Evolutionary conservation across 1,140 invertebrate genomes (phyloP).

Genomic region (Rhizoglyphus robini): DNA sequence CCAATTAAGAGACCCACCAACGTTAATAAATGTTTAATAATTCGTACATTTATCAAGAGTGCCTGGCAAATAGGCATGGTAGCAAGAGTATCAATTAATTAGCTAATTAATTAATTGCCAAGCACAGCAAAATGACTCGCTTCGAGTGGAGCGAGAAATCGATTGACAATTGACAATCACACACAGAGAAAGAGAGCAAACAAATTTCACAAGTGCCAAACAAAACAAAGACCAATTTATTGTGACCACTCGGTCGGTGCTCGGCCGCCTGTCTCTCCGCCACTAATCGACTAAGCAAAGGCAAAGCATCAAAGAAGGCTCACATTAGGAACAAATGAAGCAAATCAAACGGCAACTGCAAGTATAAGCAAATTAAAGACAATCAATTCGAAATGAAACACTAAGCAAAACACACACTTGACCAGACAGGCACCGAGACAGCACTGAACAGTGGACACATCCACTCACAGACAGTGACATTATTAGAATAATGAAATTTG

Average conservation of each 20-base stretch:
- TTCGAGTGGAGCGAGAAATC: not conserved
- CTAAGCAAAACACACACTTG: not conserved
- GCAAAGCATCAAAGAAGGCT: not conserved
- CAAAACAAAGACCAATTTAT: too few relatives aligned
- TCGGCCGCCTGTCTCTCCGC: too few relatives aligned
- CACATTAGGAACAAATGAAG: slow-evolving; percentile 7
- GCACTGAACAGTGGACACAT: too few relatives aligned
- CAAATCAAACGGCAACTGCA: slow-evolving; percentile 6
- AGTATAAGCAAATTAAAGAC: not conserved
- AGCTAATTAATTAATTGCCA: slow-evolving; percentile 11
- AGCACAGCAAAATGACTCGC: not conserved
- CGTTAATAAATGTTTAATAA: slow-evolving; percentile 1
- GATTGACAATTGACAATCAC: not conserved
- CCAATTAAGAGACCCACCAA: too few relatives aligned
- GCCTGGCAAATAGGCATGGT: not conserved
- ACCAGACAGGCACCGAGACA: too few relatives aligned
- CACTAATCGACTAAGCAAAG: not conserved
- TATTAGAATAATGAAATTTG: too few relatives aligned
- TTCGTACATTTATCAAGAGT: not conserved
- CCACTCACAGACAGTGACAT: too few relatives aligned
- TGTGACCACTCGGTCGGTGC: too few relatives aligned
- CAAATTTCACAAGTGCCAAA: too few relatives aligned
- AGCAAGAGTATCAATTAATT: not conserved
- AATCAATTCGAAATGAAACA: not conserved
- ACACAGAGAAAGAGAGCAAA: not conserved